These are phyloP conservation scores for Tipula vernalis DNA, from an alignment of 2,888 invertebrate genomes.

Conservation along the genomic window DNA sequence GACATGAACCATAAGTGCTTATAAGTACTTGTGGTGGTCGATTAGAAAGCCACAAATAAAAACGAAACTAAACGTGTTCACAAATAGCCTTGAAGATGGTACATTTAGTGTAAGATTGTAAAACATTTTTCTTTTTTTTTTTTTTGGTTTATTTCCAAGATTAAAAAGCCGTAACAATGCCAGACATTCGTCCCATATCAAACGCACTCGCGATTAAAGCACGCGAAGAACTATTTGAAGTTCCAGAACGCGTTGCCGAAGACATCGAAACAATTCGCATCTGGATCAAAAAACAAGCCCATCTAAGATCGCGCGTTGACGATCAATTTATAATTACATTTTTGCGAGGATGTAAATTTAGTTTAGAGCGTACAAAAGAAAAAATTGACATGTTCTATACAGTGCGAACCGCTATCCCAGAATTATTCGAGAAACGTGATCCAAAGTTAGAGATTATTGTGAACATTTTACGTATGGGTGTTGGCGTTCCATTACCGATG, in stretches of 20 bases:
- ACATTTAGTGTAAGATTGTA: too few species aligned
- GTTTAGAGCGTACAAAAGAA: slow-evolving; percentile 40
- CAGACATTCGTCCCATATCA: slow-evolving; percentile 23
- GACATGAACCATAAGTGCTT: too few species aligned
- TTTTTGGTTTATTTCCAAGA: too few species aligned
- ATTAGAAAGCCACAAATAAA: too few species aligned
- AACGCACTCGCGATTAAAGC: slow-evolving; percentile 32
- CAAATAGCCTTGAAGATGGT: too few species aligned
- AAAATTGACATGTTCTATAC: slow-evolving; percentile 39
- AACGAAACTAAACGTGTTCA: too few species aligned
- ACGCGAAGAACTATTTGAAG: slow-evolving; percentile 36
- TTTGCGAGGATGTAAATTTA: slow-evolving; percentile 40
- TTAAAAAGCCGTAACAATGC: not conserved
- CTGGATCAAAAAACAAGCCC: slow-evolving; percentile 39
- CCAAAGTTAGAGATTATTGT: slow-evolving; percentile 19
- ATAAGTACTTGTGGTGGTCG: too few species aligned
- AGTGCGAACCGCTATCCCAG: too few species aligned
- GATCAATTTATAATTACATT: slow-evolving; percentile 42
- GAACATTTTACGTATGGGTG: slow-evolving; percentile 15
- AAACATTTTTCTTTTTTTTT: too few species aligned
- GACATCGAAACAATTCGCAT: slow-evolving; percentile 35
- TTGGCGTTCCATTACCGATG: slow-evolving; percentile 21
- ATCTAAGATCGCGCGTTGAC: slow-evolving; percentile 36
- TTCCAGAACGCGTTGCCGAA: slow-evolving; percentile 27
- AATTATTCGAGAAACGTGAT: slow-evolving; percentile 25